phyloP scores from a whole-genome alignment of 2,888 invertebrate genomes.

The Omphaloscelis lunosa region DNA sequence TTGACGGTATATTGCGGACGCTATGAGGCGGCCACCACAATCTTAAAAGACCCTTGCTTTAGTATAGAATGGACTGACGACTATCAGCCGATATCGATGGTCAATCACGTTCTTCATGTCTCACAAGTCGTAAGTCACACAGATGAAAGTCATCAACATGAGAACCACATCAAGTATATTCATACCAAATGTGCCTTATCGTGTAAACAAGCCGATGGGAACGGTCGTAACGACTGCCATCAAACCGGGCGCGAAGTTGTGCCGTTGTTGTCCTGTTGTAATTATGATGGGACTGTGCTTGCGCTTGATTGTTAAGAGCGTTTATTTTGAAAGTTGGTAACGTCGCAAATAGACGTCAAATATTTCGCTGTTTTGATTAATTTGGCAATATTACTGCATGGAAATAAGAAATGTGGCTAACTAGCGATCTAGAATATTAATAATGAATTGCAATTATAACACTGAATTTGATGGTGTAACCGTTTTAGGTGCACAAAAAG shows the following conservation, averaged over 20 bases:
- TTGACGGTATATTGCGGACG: too few species aligned
- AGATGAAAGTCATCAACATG: constrained; percentile 66
- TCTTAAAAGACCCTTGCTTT: too few species aligned
- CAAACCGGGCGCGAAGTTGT: constrained; percentile 52
- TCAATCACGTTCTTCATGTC: constrained; percentile 31
- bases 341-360: too few species aligned
- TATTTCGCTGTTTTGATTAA: too few species aligned
- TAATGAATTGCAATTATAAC: too few species aligned
- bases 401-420: too few species aligned
- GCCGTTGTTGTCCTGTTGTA: constrained; percentile 6
- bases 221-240: constrained; percentile 43
- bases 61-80: neutral
- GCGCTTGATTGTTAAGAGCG: constrained; percentile 15
- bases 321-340: too few species aligned
- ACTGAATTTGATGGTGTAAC: too few species aligned
- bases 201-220: constrained; percentile 54
- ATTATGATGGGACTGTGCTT: constrained; percentile 21
- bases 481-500: too few species aligned
- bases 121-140: constrained; percentile 32
- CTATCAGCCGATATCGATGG: neutral
- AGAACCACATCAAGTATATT: constrained; percentile 72
- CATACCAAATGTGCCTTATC: constrained; percentile 65
- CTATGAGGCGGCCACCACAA: too few species aligned
- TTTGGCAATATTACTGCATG: too few species aligned
- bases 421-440: too few species aligned